Evolutionary conservation across 1,140 invertebrate species (phyloP).

Genomic region (Trachymyrmex cornetzi): DNA sequence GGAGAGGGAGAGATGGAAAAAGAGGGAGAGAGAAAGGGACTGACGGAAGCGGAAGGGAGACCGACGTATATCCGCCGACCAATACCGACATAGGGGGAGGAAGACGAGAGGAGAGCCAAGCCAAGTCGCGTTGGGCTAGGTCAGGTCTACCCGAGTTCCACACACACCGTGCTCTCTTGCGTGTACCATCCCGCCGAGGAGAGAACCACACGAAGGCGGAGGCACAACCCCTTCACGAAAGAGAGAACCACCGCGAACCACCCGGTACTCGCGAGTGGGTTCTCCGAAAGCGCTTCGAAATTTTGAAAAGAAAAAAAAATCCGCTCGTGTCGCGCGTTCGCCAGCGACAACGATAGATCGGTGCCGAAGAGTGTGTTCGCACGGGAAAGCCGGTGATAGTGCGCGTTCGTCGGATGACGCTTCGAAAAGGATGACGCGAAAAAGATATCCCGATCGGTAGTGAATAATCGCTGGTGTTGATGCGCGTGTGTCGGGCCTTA

Average conservation of each 20-base stretch:
- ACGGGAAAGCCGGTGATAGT: slow-evolving; percentile 42
- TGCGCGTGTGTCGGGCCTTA: background rate
- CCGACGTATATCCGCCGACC: slow-evolving; percentile 69
- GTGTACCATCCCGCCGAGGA: slow-evolving; percentile 72
- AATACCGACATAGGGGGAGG: slow-evolving; percentile 77
- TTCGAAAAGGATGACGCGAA: slow-evolving; percentile 16
- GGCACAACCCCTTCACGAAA: slow-evolving; percentile 70
- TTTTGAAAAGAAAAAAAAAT: slow-evolving; percentile 16
- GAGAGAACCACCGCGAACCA: slow-evolving; percentile 69
- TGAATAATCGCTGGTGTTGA: slow-evolving; percentile 35
- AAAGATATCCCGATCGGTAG: slow-evolving; percentile 21
- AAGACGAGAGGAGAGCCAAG: slow-evolving; percentile 79
- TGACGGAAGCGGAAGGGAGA: slow-evolving; percentile 61
- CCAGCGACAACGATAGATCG: slow-evolving; percentile 6
- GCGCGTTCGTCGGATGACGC: slow-evolving; percentile 38
- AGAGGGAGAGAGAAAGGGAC: slow-evolving; percentile 56
- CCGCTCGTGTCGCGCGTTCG: slow-evolving; percentile 29
- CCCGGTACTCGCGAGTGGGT: slow-evolving; percentile 27
- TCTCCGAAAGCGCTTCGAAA: slow-evolving; percentile 11
- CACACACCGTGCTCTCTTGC: slow-evolving; percentile 74
- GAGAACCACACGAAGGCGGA: slow-evolving; percentile 72
- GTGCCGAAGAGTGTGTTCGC: slow-evolving; percentile 27
- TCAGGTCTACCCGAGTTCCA: slow-evolving; percentile 85
- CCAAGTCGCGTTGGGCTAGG: slow-evolving; percentile 86
- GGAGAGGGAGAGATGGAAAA: slow-evolving; percentile 30